phyloP scores from a whole-genome alignment of 2,113 vertebrate genomes.

The Alexandromys fortis region DNA sequence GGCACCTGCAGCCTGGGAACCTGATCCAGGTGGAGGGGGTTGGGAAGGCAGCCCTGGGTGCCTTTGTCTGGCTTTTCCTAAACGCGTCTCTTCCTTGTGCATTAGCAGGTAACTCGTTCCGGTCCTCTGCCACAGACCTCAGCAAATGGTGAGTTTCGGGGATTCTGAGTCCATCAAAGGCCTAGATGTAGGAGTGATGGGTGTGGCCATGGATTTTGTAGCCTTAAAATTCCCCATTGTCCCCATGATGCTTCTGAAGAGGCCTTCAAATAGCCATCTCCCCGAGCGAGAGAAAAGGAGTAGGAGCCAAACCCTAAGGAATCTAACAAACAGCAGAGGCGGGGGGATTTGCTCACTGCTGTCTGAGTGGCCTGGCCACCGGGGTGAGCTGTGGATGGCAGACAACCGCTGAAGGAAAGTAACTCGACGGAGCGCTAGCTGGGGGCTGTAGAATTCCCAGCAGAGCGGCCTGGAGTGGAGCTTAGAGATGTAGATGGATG shows the following conservation, averaged over 20 bases:
- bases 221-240: background rate
- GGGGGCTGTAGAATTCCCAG: background rate
- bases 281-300: background rate
- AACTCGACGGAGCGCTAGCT: background rate
- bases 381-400: background rate
- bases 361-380: background rate
- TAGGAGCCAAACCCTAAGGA: background rate
- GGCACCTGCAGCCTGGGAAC: constrained; percentile 77
- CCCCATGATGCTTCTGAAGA: background rate
- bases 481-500: background rate
- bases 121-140: constrained; percentile 44
- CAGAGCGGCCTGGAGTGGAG: background rate
- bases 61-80: constrained; percentile 74
- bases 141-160: constrained; percentile 74
- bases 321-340: background rate
- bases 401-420: background rate
- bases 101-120: constrained; percentile 69
- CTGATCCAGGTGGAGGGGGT: constrained; percentile 78
- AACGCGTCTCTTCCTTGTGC: constrained; percentile 62
- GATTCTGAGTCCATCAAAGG: background rate
- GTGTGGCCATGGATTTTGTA: background rate
- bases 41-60: constrained; percentile 42
- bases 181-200: background rate
- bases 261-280: background rate
- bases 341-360: background rate